phyloP scores from a whole-genome alignment of 1,140 invertebrate genomes.

The Leptopilina clavipes region DNA sequence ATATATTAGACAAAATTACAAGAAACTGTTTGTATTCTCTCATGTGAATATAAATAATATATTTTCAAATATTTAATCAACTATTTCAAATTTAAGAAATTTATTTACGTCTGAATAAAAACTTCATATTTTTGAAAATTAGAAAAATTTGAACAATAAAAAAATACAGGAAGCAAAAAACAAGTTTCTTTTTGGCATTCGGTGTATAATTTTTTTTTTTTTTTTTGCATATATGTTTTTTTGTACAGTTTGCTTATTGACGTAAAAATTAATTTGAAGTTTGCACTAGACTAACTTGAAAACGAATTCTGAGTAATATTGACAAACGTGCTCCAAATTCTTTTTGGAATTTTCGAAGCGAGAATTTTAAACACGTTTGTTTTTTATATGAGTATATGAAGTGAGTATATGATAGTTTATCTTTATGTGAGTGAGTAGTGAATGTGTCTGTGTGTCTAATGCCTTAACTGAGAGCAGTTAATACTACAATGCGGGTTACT shows the following conservation, averaged over 20 bases:
- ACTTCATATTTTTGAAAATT: too few relatives aligned
- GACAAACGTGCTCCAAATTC: not conserved
- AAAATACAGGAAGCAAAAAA: too few relatives aligned
- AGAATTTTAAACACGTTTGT: not conserved
- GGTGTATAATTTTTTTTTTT: not conserved
- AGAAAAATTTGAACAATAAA: too few relatives aligned
- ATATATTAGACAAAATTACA: too few relatives aligned
- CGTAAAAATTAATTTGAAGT: not conserved
- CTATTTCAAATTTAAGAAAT: too few relatives aligned
- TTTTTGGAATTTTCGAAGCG: constrained; percentile 26
- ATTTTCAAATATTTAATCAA: too few relatives aligned
- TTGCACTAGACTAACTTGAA: not conserved
- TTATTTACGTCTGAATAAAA: too few relatives aligned
- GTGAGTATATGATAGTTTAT: too few relatives aligned
- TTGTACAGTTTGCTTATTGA: not conserved
- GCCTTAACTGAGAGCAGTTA: constrained; percentile 29
- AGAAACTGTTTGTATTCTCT: too few relatives aligned
- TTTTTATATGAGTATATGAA: not conserved
- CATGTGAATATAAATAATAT: too few relatives aligned
- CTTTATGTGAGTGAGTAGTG: too few relatives aligned
- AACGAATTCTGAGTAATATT: not conserved
- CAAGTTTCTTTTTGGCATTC: too few relatives aligned
- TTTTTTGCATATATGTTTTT: not conserved
- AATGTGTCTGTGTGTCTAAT: constrained; percentile 3
- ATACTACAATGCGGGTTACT: constrained; percentile 34